Conservation (phyloP, 2,797 vertebrate genomes). For the Phoeniculus purpureus region DNA sequence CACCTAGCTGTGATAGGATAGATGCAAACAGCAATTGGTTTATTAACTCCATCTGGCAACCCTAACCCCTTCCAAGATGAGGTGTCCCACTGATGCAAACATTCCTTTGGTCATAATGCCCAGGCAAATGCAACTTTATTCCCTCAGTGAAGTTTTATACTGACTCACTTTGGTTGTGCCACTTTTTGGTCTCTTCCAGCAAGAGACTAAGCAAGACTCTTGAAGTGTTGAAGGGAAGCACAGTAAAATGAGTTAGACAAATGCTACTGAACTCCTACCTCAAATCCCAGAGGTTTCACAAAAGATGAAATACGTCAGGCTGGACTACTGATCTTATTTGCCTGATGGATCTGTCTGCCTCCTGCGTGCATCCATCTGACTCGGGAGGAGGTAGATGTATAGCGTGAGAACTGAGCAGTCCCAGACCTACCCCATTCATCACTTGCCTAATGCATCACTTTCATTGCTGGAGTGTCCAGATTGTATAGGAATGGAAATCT, state of each 20-base stretch:
- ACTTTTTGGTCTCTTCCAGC: background rate
- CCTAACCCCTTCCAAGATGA: background rate
- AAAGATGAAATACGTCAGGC: constrained; percentile 16
- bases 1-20: background rate
- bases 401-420: background rate
- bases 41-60: background rate
- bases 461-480: background rate
- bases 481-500: background rate
- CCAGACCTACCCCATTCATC: background rate
- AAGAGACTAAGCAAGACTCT: background rate
- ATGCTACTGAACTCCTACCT: background rate
- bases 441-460: background rate
- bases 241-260: background rate
- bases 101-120: background rate
- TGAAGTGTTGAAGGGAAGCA: background rate
- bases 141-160: background rate
- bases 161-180: background rate
- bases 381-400: background rate
- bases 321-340: constrained; percentile 25
- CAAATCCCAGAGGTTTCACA: background rate
- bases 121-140: background rate
- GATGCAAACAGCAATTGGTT: background rate
- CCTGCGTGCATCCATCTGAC: constrained; percentile 13
- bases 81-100: background rate
- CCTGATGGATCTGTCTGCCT: constrained; percentile 47